Evolutionary conservation across 1,140 invertebrate genomes (phyloP), one percentile per base, ranked within the genome.

Genomic region (Drosophila tropicalis): DNA sequence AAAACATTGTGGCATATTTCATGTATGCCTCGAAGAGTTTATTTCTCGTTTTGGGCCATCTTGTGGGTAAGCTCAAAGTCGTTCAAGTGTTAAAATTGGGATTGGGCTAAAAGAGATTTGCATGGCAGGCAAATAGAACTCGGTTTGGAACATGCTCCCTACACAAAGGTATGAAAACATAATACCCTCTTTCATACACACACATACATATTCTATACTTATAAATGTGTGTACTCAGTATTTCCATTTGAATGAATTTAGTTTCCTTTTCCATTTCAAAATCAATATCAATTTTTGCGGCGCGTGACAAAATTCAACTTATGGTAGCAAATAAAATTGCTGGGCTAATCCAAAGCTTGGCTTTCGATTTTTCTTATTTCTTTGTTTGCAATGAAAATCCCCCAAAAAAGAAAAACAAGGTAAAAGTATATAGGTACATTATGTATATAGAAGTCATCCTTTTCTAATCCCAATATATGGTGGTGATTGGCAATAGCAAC

Each of bases 281-380:
- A 69, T 55, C 36, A 41, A 62, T 69, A 63, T 64, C n/a, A 62
- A 78, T 67, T 79, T 51, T 82, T n/a, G 61, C 51, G 70, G 72
- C 34, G 76, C 83, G 83, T 87, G 79, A 87, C 79, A 87, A 87
- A 87, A 87, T 72, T 79, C 83, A 83, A 87, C 84, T 83, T 86
- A 83, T 82, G 67, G 62, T 72, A 69, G 72, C 76, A 77, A 13
- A 13, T 36, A 36, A 5, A 13, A 13, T 39, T 77, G 72, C 7
- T 47, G 3, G 34, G 83, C 83, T 87, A 83, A 87, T 83, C 83
- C 56, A 36, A 19, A 57, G 17, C 44, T 51, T 36, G 34, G 9
- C 34, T 36, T 36, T 10, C 34, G 5, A 12, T 12, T 36, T 36
- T 36, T 2, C 9, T 36, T 5, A 5, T 29, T 29, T 29, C 1